Base-by-base conservation (phyloP, 2,888 invertebrate species). In the Monochamus alternatus region DNA sequence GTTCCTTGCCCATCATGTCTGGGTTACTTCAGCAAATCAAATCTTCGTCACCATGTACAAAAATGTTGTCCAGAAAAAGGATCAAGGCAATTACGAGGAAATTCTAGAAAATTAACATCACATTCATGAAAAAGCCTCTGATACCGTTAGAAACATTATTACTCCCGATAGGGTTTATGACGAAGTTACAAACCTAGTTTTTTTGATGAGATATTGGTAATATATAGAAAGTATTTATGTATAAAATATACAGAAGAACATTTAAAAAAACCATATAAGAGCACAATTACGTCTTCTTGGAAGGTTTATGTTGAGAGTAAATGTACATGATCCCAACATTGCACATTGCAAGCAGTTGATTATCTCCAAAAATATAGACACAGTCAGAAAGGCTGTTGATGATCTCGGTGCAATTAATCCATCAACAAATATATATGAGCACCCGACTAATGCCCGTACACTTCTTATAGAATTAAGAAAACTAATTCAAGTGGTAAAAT, bases 1-100 rank as follows among this genome's bases (percentile, higher is more conserved):
- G 58, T 58, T 22, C 58, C 58, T n/a, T 58, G 58, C 22, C 58
- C 58, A 58, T 58, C 58, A 58, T 58, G 58, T 14, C 22, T 58
- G n/a, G 58, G 58, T 7, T 58, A 58, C 14, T 58, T 58, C 58
- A 58, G 58, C 38, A 38, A 38, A 38, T 38, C 38, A 38, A 38
- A 38, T 38, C 38, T 38, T 38, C 38, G 38, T 7, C 38, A 38
- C 38, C 38, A 38, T 7, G 38, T 38, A 38, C 38, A 38, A 2
- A 38, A 38, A 38, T 38, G 38, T 38, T 38, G 38, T 38, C 38
- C 38, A 38, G 38, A 38, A 38, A 38, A 38, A 38, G 38, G 38
- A 38, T 14, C 30, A 8, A 30, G 58, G 8, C 14, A 14, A 14
- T 3, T 30, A 58, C 30, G 1, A 58, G 30, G 30, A 58, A 58